Conservation (phyloP, 2,888 invertebrate genomes). For the Cheiracanthium punctorium region DNA sequence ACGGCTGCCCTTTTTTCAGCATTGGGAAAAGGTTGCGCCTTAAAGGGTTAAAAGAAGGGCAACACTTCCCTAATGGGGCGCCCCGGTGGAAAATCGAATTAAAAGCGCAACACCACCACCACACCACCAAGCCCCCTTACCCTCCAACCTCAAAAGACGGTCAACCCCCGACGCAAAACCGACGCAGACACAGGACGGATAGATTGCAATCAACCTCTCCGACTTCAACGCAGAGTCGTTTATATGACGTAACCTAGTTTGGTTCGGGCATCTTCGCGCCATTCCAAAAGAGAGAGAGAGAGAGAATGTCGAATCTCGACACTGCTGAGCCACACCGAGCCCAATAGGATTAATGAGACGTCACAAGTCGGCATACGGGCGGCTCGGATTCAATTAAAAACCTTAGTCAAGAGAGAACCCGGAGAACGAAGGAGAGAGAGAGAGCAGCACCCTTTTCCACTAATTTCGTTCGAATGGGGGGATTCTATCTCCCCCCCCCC, state of each 20-base stretch:
- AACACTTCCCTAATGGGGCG: too few relatives aligned
- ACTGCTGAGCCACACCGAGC: too few relatives aligned
- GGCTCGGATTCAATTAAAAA: conserved; percentile 8
- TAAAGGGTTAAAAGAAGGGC: too few relatives aligned
- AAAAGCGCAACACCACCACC: neutral
- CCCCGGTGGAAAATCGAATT: too few relatives aligned
- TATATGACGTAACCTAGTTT: neutral
- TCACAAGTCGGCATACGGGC: neutral
- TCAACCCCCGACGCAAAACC: too few relatives aligned
- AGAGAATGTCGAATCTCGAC: neutral
- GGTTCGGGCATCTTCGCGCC: neutral
- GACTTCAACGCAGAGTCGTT: too few relatives aligned
- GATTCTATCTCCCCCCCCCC: neutral
- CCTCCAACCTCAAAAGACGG: too few relatives aligned
- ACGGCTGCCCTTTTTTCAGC: too few relatives aligned
- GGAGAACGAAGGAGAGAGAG: neutral
- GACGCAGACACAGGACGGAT: neutral
- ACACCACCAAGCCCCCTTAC: too few relatives aligned
- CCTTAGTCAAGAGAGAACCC: too few relatives aligned
- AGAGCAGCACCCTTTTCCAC: neutral
- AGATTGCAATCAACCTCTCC: too few relatives aligned
- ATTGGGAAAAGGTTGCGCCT: too few relatives aligned
- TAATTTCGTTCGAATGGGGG: conserved; percentile 4
- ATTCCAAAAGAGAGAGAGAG: neutral
- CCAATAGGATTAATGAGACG: conserved; percentile 15